Conservation (phyloP, 2,113 vertebrate genomes). For the Aplodontia rufa region DNA sequence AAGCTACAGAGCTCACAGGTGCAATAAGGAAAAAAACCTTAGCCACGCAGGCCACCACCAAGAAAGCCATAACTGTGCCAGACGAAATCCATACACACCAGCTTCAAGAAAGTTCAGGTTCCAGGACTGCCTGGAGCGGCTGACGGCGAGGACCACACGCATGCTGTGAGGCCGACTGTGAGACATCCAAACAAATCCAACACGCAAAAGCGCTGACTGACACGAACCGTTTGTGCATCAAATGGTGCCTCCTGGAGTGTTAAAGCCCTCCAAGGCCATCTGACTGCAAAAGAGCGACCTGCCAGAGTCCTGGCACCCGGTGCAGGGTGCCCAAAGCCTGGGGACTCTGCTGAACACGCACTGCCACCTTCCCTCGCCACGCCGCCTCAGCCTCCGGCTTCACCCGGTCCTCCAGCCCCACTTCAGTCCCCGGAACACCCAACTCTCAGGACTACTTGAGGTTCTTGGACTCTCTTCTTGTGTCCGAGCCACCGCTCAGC, state of each 20-base stretch:
- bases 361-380: not conserved
- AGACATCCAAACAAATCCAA: not conserved
- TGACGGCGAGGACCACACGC: not conserved
- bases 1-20: not conserved
- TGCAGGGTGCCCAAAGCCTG: not conserved
- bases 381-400: not conserved
- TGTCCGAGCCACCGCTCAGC: not conserved
- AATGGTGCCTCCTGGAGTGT: not conserved
- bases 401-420: not conserved
- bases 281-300: rapidly evolving
- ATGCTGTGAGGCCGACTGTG: not conserved
- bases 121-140: not conserved
- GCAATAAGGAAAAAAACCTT: not conserved
- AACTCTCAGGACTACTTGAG: not conserved
- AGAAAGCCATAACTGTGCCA: not conserved
- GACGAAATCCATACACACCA: not conserved
- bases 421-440: not conserved
- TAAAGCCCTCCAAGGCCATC: not conserved
- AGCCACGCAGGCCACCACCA: not conserved
- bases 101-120: not conserved
- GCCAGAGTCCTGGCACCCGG: not conserved
- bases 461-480: not conserved
- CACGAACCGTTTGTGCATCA: not conserved
- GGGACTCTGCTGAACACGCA: not conserved
- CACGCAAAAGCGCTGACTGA: not conserved